These are phyloP conservation scores for Lates calcarifer DNA, from an alignment of 2,113 vertebrate species.

Conservation along the genomic window DNA sequence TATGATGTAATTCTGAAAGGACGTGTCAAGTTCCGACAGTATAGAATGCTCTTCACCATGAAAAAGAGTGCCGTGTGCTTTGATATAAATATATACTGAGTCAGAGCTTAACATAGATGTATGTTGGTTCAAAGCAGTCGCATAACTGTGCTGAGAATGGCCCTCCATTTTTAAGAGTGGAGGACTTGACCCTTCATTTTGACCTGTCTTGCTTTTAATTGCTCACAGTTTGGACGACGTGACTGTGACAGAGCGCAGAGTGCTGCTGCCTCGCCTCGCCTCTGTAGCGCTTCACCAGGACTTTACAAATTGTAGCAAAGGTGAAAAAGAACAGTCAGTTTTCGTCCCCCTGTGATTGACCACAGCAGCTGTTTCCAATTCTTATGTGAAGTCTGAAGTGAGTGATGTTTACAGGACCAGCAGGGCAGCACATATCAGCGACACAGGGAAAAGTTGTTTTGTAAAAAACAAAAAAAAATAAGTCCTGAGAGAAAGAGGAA, in stretches of 20 bases:
- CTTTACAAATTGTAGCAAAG: constrained; percentile 72
- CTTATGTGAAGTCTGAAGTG: constrained; percentile 60
- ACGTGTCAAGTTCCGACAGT: constrained; percentile 45
- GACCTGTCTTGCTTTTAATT: constrained; percentile 66
- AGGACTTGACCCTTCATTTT: constrained; percentile 53
- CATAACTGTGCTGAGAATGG: constrained; percentile 32
- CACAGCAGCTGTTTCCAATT: constrained; percentile 80
- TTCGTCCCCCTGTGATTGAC: constrained; percentile 53
- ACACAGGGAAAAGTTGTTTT: constrained; percentile 75
- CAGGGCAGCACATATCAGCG: constrained; percentile 68
- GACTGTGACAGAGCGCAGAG: constrained; percentile 66
- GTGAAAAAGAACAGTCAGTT: constrained; percentile 59
- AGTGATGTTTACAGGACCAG: constrained; percentile 76
- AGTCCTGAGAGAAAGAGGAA: constrained; percentile 27
- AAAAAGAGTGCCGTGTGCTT: background rate
- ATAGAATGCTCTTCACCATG: background rate
- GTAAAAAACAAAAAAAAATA: constrained; percentile 61
- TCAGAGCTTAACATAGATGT: constrained; percentile 23
- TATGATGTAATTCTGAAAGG: constrained; percentile 52
- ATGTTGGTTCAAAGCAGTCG: constrained; percentile 24
- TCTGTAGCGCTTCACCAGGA: constrained; percentile 54
- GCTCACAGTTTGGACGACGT: constrained; percentile 56
- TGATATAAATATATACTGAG: constrained; percentile 27
- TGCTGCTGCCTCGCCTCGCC: constrained; percentile 28
- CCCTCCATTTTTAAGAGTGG: constrained; percentile 35